A percentile compares a stretch with the other conserved stretches of the same genome.
Evolutionary conservation across 2,888 invertebrate species (phyloP).

Genomic region (Apocheima hispidaria): DNA sequence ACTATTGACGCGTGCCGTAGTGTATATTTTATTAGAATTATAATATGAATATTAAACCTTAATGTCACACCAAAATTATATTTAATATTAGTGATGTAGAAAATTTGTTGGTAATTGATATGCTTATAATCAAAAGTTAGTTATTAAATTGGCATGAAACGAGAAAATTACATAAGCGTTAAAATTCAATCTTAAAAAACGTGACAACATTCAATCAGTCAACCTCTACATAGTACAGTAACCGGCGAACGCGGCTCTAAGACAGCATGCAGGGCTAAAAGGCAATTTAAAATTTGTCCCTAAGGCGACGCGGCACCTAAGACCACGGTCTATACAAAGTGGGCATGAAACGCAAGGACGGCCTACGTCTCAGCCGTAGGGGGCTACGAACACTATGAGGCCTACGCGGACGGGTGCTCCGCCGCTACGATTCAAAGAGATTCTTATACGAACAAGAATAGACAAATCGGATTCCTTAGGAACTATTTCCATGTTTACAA

Average conservation of each 20-base stretch:
- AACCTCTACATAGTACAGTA: slow-evolving; percentile 19
- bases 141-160: background rate
- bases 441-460: background rate
- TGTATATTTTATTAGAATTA: background rate
- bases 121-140: background rate
- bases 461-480: background rate
- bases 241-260: slow-evolving; percentile 49
- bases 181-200: slow-evolving; percentile 15
- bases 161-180: slow-evolving; percentile 1
- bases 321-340: slow-evolving; percentile 75
- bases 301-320: slow-evolving; percentile 65
- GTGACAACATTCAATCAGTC: slow-evolving; percentile 20
- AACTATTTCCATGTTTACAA: background rate
- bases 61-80: too few species aligned
- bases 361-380: slow-evolving; percentile 49
- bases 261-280: slow-evolving; percentile 63
- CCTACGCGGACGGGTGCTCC: slow-evolving; percentile 45
- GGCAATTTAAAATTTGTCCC: slow-evolving; percentile 81
- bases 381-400: slow-evolving; percentile 61
- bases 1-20: background rate
- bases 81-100: background rate
- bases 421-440: slow-evolving; percentile 12
- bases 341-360: slow-evolving; percentile 62
- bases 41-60: background rate
- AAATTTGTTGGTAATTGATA: background rate